These are phyloP conservation scores for Nemoura dubitans DNA, from an alignment of 2,888 invertebrate genomes.

Conservation along the genomic window DNA sequence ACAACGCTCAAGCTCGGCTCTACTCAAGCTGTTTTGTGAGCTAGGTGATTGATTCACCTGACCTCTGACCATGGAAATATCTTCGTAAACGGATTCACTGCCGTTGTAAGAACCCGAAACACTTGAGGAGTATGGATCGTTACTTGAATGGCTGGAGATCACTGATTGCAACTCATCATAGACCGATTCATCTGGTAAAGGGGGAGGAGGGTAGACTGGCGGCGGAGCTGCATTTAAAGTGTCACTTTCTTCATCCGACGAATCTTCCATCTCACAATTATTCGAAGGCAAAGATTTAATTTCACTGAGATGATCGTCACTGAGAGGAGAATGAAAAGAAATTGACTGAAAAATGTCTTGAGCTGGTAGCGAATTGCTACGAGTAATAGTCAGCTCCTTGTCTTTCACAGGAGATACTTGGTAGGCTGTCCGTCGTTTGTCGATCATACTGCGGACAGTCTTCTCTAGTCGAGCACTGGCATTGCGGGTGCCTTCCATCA, in stretches of 20 bases:
- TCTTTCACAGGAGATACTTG: constrained; percentile 12
- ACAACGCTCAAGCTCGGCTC: constrained; percentile 58
- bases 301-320: constrained; percentile 51
- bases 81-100: constrained; percentile 26
- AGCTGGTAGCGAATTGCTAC: constrained; percentile 67
- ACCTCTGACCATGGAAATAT: constrained; percentile 23
- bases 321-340: constrained; percentile 70
- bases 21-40: constrained; percentile 44
- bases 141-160: constrained; percentile 52
- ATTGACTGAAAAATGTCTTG: constrained; percentile 71
- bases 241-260: constrained; percentile 55
- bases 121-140: constrained; percentile 44
- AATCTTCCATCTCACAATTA: constrained; percentile 54
- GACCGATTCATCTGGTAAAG: constrained; percentile 65
- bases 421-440: constrained; percentile 54
- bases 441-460: constrained; percentile 59
- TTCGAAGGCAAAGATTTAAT: constrained; percentile 54
- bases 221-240: constrained; percentile 61
- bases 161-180: constrained; percentile 66
- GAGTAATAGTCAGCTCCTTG: constrained; percentile 46
- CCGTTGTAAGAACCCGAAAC: constrained; percentile 16
- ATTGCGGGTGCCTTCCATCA: constrained; percentile 70
- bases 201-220: constrained; percentile 69
- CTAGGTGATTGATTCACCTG: neutral
- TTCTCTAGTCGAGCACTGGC: constrained; percentile 63